Percentiles rank a stretch among this genome's conserved stretches.
phyloP scores from a whole-genome alignment of 2,797 vertebrate genomes.

The Gobionotothen gibberifrons region DNA sequence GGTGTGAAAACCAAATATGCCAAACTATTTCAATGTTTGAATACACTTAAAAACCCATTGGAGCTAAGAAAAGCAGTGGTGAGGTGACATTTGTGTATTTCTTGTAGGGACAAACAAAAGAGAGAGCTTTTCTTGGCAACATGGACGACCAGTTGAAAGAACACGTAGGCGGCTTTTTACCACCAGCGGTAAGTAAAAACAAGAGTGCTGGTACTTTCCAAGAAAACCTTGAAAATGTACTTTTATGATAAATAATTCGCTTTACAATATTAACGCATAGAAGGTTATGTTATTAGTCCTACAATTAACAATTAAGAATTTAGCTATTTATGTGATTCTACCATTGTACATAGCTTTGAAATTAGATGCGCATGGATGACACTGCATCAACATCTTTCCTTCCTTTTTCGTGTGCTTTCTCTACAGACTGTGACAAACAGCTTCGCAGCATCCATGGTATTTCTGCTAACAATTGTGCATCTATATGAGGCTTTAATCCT shows the following conservation, averaged over 20 bases:
- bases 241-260: neutral
- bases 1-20: neutral
- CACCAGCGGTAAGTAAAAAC: slow-evolving; percentile 34
- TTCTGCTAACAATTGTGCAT: neutral
- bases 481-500: neutral
- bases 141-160: slow-evolving; percentile 50
- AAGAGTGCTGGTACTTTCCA: neutral
- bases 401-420: slow-evolving; percentile 16
- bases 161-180: slow-evolving; percentile 20
- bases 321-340: neutral
- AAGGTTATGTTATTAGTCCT: neutral
- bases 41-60: neutral
- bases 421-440: slow-evolving; percentile 53
- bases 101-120: slow-evolving; percentile 52
- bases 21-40: neutral
- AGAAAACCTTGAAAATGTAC: neutral
- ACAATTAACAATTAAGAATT: neutral
- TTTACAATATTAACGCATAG: neutral
- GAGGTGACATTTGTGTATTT: neutral
- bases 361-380: neutral
- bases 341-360: neutral
- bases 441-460: slow-evolving; percentile 44
- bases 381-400: neutral
- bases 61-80: neutral
- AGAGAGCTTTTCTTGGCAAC: slow-evolving; percentile 37